Evolutionary conservation across 1,140 invertebrate genomes (phyloP), one percentile per base, ranked within the genome.

Genomic region (Phocides pigmalion): DNA sequence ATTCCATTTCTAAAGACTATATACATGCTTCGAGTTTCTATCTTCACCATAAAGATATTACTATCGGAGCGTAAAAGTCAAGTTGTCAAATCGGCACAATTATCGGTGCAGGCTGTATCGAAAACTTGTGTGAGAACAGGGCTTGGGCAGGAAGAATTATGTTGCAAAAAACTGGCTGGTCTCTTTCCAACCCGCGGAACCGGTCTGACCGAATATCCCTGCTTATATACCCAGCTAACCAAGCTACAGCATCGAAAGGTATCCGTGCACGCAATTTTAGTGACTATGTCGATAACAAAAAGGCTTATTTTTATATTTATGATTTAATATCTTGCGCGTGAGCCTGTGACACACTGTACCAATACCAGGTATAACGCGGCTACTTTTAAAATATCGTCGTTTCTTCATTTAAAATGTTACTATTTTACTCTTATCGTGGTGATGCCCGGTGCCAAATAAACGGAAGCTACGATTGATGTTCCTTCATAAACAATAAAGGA

Each of bases 101-200:
- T 59, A 59, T 59, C 41, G 25, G 56, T 32, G 16, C 22, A 59
- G 44, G 42, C 41, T 59, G 42, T 76, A 84, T 84, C 74, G 76
- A 84, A n/a, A 79, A 70, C 66, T 70, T 69, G 76, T 81, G 76
- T 74, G 79, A 79, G 76, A 82, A 69, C 76, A 66, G 71, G 64
- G 68, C 66, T 46, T 49, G 66, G 73, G 53, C 84, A 87, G 84
- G 82, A 87, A 84, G 84, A 82, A 72, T 82, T 67, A 66, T 73
- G 74, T 82, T 81, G 82, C 82, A 82, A 85, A 87, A 87, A 84
- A 82, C 75, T 62, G 62, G 63, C 72, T 71, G 49, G 64, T 69
- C 67, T 66, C 62, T 16, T 61, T 54, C 64, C 64, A 78, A 79
- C 76, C 66, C 16, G 75, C 65, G 28, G 54, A 72, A 84, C 84